Percentiles rank a stretch among this genome's conserved stretches.
phyloP scores from a whole-genome alignment of 2,113 vertebrate species.

The Leiothrix lutea region DNA sequence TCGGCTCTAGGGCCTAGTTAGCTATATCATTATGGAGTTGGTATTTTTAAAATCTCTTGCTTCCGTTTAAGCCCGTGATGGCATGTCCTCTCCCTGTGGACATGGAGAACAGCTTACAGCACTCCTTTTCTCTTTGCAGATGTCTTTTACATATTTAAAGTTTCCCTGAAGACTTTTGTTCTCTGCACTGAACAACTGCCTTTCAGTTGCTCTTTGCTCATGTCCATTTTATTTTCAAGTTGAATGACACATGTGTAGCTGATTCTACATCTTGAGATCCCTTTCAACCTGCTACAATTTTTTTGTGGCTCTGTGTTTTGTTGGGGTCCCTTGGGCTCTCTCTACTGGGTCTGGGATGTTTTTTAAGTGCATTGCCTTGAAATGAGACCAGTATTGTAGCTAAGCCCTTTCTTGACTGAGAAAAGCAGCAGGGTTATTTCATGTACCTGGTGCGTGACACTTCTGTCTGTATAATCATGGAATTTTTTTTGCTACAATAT shows the following conservation, averaged over 20 bases:
- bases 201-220: conserved; percentile 7
- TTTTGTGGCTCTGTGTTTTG: background rate
- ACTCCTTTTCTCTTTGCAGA: conserved; percentile 16
- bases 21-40: background rate
- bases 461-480: background rate
- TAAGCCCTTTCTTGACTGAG: background rate
- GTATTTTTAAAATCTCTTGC: background rate
- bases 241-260: background rate
- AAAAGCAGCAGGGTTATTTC: background rate
- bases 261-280: conserved; percentile 21
- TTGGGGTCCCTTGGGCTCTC: background rate
- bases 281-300: background rate
- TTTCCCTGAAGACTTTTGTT: conserved; percentile 41
- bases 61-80: background rate
- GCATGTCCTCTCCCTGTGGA: background rate
- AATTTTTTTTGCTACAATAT: background rate
- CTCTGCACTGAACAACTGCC: background rate
- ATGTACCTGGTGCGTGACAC: accelerated
- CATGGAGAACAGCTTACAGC: background rate
- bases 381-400: background rate
- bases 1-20: accelerated
- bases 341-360: background rate
- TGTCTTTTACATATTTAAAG: conserved; percentile 36
- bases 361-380: background rate
- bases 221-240: conserved; percentile 37